phyloP scores from a whole-genome alignment of 2,797 vertebrate genomes.

The Fistularia commersonii region DNA sequence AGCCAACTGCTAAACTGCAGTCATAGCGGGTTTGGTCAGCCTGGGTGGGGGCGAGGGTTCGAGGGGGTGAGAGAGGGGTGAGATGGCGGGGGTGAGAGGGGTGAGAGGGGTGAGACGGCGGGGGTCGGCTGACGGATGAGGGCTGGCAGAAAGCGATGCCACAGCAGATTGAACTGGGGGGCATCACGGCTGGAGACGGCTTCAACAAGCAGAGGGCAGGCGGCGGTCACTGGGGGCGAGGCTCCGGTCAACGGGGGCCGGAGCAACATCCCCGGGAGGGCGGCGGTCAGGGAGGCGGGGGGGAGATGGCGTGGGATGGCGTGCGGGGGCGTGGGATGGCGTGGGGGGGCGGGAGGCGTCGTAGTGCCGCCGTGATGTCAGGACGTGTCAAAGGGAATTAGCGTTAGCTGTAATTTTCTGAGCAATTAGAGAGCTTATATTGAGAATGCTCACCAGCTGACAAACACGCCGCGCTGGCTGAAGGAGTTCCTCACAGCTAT shows the following conservation, averaged over 20 bases:
- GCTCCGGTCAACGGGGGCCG: constrained; percentile 70
- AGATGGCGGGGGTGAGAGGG: too few species aligned
- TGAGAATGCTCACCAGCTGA: constrained; percentile 71
- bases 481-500: constrained; percentile 62
- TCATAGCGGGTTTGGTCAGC: too few species aligned
- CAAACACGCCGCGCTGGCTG: constrained; percentile 68
- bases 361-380: constrained; percentile 73
- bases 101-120: too few species aligned
- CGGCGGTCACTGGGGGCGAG: constrained; percentile 74
- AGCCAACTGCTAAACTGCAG: too few species aligned
- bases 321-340: constrained; percentile 1
- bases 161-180: constrained; percentile 77
- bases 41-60: too few species aligned
- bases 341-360: constrained; percentile 33
- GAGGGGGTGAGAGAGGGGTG: too few species aligned
- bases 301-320: constrained; percentile 17
- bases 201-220: constrained; percentile 73
- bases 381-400: constrained; percentile 80
- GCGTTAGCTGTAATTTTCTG: constrained; percentile 79
- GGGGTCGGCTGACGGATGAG: constrained; percentile 59
- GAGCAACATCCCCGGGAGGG: constrained; percentile 60
- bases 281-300: constrained; percentile 46
- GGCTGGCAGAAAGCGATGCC: constrained; percentile 72
- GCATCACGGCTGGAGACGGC: constrained; percentile 75
- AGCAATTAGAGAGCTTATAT: constrained; percentile 88